phyloP scores from a whole-genome alignment of 2,888 invertebrate species.

The Tetragonisca angustula region DNA sequence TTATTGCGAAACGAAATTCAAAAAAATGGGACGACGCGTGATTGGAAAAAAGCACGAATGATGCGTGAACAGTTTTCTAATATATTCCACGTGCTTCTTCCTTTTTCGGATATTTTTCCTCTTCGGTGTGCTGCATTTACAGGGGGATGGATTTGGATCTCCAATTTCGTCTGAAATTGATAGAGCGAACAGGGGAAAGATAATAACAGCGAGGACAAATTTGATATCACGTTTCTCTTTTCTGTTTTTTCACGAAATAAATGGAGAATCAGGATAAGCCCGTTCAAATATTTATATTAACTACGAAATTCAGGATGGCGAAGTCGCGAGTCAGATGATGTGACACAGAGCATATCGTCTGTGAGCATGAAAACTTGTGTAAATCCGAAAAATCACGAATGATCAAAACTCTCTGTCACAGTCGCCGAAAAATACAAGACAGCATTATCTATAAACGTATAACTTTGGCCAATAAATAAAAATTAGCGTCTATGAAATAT shows the following conservation, averaged over 20 bases:
- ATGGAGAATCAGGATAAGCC: not conserved
- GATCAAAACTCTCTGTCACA: too few species aligned
- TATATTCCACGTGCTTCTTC: not conserved
- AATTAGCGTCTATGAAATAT: too few species aligned
- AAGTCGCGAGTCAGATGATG: not conserved
- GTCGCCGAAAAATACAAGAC: too few species aligned
- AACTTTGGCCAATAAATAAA: too few species aligned
- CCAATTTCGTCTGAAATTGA: slow-evolving; percentile 16
- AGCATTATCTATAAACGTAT: too few species aligned
- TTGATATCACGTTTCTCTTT: not conserved
- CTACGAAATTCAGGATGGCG: not conserved
- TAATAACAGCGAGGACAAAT: slow-evolving; percentile 4
- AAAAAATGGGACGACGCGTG: not conserved
- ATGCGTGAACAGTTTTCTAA: not conserved
- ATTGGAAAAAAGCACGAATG: not conserved
- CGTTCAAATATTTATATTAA: slow-evolving; percentile 15
- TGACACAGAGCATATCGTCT: not conserved
- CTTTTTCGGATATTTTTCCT: too few species aligned
- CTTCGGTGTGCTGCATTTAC: not conserved
- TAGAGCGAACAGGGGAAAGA: not conserved
- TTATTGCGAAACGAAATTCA: too few species aligned
- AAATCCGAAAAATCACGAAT: too few species aligned
- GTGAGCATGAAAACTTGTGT: too few species aligned
- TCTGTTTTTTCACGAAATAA: not conserved
- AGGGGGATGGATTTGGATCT: not conserved